phyloP scores from a whole-genome alignment of 2,113 vertebrate genomes.

The Xenopus tropicalis region DNA sequence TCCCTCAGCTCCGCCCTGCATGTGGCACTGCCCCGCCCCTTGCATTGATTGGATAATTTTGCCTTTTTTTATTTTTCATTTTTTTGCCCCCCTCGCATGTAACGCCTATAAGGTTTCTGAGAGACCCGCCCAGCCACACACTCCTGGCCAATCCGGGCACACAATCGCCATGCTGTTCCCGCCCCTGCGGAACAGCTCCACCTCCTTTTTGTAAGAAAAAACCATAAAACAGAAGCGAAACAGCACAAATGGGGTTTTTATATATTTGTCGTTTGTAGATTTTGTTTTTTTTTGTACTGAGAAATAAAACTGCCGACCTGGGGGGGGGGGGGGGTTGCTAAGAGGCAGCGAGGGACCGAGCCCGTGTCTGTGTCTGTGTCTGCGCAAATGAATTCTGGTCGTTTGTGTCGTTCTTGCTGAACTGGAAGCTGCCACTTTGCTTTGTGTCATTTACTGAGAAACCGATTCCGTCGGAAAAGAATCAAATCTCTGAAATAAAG shows the following conservation, averaged over 20 bases:
- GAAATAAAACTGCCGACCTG: slow-evolving; percentile 51
- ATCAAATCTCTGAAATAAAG: slow-evolving; percentile 16
- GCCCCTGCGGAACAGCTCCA: slow-evolving; percentile 55
- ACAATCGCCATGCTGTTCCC: slow-evolving; percentile 50
- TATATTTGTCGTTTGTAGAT: slow-evolving; percentile 96
- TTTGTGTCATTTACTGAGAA: slow-evolving; percentile 60
- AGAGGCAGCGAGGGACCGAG: slow-evolving; percentile 11
- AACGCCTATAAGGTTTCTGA: slow-evolving; percentile 10
- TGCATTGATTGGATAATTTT: slow-evolving; percentile 30
- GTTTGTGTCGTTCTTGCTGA: slow-evolving; percentile 71
- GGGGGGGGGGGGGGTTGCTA: slow-evolving; percentile 54
- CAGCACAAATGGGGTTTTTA: slow-evolving; percentile 93
- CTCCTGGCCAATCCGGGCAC: slow-evolving; percentile 52
- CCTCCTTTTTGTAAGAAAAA: slow-evolving; percentile 78
- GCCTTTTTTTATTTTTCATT: not conserved
- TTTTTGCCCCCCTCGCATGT: slow-evolving; percentile 8
- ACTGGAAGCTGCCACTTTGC: slow-evolving; percentile 51
- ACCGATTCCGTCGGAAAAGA: slow-evolving; percentile 25
- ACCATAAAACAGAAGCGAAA: slow-evolving; percentile 64
- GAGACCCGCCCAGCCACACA: not conserved
- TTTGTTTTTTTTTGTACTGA: slow-evolving; percentile 91
- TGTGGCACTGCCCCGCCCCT: not conserved
- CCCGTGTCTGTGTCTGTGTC: slow-evolving; percentile 77
- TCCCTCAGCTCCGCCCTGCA: slow-evolving; percentile 15
- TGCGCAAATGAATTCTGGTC: slow-evolving; percentile 81